Percentiles rank a stretch among this genome's conserved stretches.
These are phyloP conservation scores for Lithophane socia DNA, from an alignment of 2,888 invertebrate species.

Conservation along the genomic window DNA sequence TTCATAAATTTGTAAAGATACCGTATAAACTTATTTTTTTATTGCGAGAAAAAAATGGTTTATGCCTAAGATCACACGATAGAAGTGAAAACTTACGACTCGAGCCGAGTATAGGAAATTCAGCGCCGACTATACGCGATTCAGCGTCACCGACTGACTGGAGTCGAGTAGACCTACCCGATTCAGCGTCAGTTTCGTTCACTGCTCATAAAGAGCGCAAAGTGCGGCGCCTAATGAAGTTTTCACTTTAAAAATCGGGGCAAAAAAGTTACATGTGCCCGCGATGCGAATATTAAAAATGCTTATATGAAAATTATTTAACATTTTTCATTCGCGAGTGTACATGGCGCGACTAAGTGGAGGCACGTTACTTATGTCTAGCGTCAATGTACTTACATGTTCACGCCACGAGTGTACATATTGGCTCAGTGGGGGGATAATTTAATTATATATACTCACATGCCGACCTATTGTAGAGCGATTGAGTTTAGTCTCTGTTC, in stretches of 20 bases:
- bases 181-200: not conserved
- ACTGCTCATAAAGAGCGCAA: not conserved
- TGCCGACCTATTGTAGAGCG: not conserved
- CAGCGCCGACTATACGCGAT: not conserved
- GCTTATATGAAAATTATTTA: not conserved
- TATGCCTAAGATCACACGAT: not conserved
- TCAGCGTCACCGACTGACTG: not conserved
- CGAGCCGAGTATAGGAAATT: not conserved
- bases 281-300: not conserved
- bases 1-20: not conserved
- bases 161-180: no score
- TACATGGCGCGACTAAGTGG: not conserved
- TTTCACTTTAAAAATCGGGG: not conserved
- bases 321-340: not conserved
- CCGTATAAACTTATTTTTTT: not conserved
- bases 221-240: not conserved
- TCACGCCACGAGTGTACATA: not conserved
- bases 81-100: not conserved
- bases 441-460: not conserved
- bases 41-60: not conserved
- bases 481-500: constrained; percentile 9
- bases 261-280: not conserved
- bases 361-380: constrained; percentile 1
- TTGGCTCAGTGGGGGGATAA: constrained; percentile 1
- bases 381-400: not conserved